Conservation (phyloP, 2,888 invertebrate species). For the Dendrolimus houi region DNA sequence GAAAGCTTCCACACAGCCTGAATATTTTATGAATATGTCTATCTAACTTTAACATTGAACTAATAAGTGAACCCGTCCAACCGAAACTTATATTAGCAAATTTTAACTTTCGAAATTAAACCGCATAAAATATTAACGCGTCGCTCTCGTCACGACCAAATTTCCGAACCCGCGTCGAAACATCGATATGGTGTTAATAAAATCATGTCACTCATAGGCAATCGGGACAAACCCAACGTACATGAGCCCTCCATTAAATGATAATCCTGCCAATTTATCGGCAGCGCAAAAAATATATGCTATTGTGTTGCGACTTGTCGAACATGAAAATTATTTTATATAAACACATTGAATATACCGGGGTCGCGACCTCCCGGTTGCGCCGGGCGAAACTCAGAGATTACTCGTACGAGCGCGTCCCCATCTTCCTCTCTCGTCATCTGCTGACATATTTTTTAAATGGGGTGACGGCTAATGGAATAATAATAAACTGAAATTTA, state of each 20-base stretch:
- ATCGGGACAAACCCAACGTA: constrained; percentile 67
- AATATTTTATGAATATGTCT: constrained; percentile 52
- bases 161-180: constrained; percentile 41
- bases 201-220: constrained; percentile 71
- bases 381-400: constrained; percentile 31
- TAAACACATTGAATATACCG: constrained; percentile 72
- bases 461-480: constrained; percentile 71
- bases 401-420: constrained; percentile 38
- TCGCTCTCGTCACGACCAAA: constrained; percentile 37
- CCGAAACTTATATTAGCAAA: constrained; percentile 50
- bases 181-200: constrained; percentile 67
- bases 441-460: constrained; percentile 74
- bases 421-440: constrained; percentile 61
- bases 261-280: constrained; percentile 75
- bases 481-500: constrained; percentile 76
- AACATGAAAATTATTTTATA: constrained; percentile 76
- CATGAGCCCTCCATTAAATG: constrained; percentile 76
- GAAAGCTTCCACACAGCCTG: constrained; percentile 41
- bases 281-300: constrained; percentile 65
- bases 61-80: constrained; percentile 51
- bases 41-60: constrained; percentile 48
- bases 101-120: constrained; percentile 50
- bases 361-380: constrained; percentile 48
- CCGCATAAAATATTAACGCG: constrained; percentile 46
- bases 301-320: constrained; percentile 72